Percentiles rank a stretch among this genome's conserved stretches.
Conservation (phyloP, 2,888 invertebrate genomes). For the Lasioglossum marginatum region DNA sequence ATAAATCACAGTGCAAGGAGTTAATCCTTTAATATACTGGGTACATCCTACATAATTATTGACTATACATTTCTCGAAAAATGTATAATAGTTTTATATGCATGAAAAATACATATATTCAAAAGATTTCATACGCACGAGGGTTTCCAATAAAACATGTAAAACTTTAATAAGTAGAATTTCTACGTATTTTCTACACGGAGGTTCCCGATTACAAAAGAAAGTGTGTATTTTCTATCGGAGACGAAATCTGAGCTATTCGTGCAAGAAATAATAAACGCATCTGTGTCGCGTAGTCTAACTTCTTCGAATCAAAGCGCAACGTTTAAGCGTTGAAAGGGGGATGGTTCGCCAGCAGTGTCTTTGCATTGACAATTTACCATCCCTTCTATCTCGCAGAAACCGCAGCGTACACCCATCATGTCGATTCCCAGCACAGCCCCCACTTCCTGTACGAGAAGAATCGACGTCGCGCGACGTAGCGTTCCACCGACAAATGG, state of each 20-base stretch:
- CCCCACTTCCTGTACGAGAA: background rate
- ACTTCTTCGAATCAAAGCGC: slow-evolving; percentile 24
- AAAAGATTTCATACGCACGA: too few relatives aligned
- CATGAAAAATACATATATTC: too few relatives aligned
- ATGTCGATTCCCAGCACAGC: slow-evolving; percentile 32
- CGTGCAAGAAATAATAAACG: background rate
- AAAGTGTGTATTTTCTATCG: background rate
- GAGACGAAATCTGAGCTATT: background rate
- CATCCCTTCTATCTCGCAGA: slow-evolving; percentile 37
- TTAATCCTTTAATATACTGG: too few relatives aligned
- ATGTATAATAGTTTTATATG: too few relatives aligned
- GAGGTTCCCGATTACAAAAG: background rate
- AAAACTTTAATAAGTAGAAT: background rate
- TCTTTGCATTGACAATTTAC: slow-evolving; percentile 55
- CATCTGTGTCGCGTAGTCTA: background rate
- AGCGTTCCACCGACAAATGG: slow-evolving; percentile 50
- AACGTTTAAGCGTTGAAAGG: slow-evolving; percentile 18
- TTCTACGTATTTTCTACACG: background rate
- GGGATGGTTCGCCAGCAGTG: slow-evolving; percentile 16
- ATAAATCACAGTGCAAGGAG: too few relatives aligned
- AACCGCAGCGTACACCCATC: slow-evolving; percentile 42
- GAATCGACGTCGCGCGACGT: slow-evolving; percentile 20
- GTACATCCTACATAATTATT: too few relatives aligned
- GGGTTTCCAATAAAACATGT: background rate
- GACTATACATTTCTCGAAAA: too few relatives aligned